These are phyloP conservation scores for Ips nitidus DNA, from an alignment of 1,140 invertebrate genomes.

Conservation along the genomic window DNA sequence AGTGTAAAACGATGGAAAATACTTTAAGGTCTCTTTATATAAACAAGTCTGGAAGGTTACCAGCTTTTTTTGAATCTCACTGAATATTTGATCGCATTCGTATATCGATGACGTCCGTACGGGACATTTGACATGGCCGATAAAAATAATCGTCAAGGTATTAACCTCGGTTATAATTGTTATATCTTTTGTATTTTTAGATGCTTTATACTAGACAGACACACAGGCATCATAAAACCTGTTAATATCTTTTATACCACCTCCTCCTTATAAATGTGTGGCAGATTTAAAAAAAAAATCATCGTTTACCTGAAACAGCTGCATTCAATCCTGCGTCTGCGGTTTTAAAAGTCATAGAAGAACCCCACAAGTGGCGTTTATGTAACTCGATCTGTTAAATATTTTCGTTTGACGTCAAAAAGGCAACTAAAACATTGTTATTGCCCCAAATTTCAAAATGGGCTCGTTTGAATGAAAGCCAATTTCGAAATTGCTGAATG, in stretches of 20 bases:
- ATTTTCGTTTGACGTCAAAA: constrained; percentile 4
- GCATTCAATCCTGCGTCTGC: background rate
- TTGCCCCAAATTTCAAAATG: constrained; percentile 1
- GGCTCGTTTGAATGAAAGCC: constrained; percentile 6
- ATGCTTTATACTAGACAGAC: constrained; percentile 18
- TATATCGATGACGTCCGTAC: constrained; percentile 14
- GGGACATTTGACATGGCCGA: constrained; percentile 19
- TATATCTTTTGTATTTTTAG: constrained; percentile 29
- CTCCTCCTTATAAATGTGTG: too few species aligned
- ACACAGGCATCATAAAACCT: constrained; percentile 14
- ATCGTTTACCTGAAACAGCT: background rate
- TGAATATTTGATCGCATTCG: background rate
- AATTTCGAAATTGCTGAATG: background rate
- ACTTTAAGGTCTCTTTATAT: too few species aligned
- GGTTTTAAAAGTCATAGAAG: constrained; percentile 1
- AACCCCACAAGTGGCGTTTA: background rate
- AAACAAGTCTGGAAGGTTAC: too few species aligned
- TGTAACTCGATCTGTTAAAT: background rate
- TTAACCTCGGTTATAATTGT: constrained; percentile 32
- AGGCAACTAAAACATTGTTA: background rate
- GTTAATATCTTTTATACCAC: background rate
- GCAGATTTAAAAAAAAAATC: too few species aligned
- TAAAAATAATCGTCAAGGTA: constrained; percentile 29
- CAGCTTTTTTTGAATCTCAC: too few species aligned
- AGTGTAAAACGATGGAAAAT: too few species aligned